These are phyloP conservation scores for Hiodon tergisus DNA, from an alignment of 2,113 vertebrate genomes.

Conservation along the genomic window DNA sequence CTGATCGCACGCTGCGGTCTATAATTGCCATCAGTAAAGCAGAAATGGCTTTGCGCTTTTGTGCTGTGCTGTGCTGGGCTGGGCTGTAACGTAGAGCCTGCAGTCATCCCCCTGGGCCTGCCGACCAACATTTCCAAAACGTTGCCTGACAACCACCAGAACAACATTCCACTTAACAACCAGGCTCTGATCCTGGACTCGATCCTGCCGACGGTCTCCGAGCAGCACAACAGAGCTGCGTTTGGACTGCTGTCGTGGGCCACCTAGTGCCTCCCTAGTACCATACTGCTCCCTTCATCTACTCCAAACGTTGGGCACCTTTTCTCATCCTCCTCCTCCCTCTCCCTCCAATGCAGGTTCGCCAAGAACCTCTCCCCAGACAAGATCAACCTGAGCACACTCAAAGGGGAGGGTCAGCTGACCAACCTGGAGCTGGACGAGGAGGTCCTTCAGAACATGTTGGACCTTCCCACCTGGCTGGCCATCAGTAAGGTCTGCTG, in stretches of 20 bases:
- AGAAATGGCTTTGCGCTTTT: too few species aligned
- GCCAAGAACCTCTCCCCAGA: conserved; percentile 98
- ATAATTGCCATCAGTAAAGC: too few species aligned
- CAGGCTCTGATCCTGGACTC: not conserved
- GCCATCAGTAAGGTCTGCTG: conserved; percentile 94
- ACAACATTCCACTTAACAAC: not conserved
- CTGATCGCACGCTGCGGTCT: too few species aligned
- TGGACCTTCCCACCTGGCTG: conserved; percentile 97
- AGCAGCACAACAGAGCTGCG: too few species aligned
- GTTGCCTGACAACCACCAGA: not conserved
- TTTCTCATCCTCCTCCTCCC: conserved; percentile 24
- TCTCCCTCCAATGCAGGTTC: conserved; percentile 68
- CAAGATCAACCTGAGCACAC: conserved; percentile 96
- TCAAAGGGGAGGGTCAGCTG: conserved; percentile 95
- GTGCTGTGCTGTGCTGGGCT: too few species aligned
- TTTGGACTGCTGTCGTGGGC: too few species aligned
- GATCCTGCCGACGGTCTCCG: not conserved
- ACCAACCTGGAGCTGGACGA: conserved; percentile 96
- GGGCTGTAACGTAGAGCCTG: not conserved
- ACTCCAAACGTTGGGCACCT: not conserved
- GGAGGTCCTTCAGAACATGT: conserved; percentile 95
- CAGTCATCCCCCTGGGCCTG: not conserved
- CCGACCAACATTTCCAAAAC: not conserved
- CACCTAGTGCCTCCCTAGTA: too few species aligned
- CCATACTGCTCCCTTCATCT: too few species aligned